A percentile compares a stretch with the other conserved stretches of the same genome.
phyloP scores from a whole-genome alignment of 2,888 invertebrate species.

The Xiphydria camelus region DNA sequence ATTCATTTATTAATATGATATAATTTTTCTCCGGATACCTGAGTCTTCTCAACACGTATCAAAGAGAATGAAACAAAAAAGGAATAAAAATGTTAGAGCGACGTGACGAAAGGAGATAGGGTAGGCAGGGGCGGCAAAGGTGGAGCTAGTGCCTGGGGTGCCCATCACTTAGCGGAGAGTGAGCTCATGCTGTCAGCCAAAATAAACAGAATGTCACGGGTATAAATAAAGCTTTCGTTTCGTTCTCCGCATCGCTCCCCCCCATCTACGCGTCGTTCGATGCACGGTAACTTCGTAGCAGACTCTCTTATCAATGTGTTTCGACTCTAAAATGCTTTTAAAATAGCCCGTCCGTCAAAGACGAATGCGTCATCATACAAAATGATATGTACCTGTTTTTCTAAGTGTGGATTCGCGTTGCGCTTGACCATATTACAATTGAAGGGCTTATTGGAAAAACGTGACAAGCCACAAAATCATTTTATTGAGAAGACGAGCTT shows the following conservation, averaged over 20 bases:
- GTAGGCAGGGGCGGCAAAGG: slow-evolving; percentile 17
- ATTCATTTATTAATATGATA: no score
- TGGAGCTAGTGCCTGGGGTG: slow-evolving; percentile 15
- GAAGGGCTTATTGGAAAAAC: no score
- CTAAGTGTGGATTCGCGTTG: no score
- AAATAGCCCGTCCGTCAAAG: slow-evolving; percentile 19
- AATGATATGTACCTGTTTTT: no score
- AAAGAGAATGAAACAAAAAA: background rate
- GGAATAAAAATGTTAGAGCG: background rate
- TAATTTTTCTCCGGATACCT: background rate
- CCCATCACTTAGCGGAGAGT: slow-evolving; percentile 35
- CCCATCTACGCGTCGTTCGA: slow-evolving; percentile 13
- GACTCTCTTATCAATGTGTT: slow-evolving; percentile 25
- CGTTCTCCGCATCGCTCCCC: slow-evolving; percentile 18
- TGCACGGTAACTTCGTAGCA: slow-evolving; percentile 3
- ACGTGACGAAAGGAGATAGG: slow-evolving; percentile 11
- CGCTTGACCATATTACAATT: no score
- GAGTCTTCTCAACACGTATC: slow-evolving; percentile 1
- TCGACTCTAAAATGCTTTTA: slow-evolving; percentile 24
- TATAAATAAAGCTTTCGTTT: slow-evolving; percentile 52
- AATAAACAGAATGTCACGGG: slow-evolving; percentile 54
- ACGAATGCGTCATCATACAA: background rate
- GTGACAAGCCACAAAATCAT: no score
- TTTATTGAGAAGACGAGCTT: no score
- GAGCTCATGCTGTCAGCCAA: slow-evolving; percentile 46